Base-by-base conservation (phyloP, 2,888 invertebrate genomes). In the Scaptomyza tumidula region DNA sequence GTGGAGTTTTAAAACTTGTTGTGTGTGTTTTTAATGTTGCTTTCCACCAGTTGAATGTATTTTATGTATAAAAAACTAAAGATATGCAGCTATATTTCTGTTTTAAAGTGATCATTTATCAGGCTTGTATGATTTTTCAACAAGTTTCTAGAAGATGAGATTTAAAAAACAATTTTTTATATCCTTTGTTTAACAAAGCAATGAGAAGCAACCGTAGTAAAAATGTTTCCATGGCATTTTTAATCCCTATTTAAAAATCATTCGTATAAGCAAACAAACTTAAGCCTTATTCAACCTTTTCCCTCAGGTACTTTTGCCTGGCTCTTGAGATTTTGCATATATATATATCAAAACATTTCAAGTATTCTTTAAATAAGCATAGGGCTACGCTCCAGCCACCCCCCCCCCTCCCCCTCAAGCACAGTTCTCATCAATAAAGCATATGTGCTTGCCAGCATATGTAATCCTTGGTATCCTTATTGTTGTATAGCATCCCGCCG, bases 21-120 rank as follows among this genome's bases (percentile, higher is more conserved):
- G 3, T 10, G 39, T 39, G 39, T 39, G 37, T 37, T 52, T 43
- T 13, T 1, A 5, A 31, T 16, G 4, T 2, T 0, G 14, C 4
- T 27, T 63, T 53, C 46, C 73, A 71, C 73, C 66, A 71, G 72
- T 71, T 70, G 69, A 71, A 63, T 69, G 24, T 24, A 24, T 24
- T 24, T 24, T 5, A 24, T 24, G 0, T 24, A 24, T 3, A 24
- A 24, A 24, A 24, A 24, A 24, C 24, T 24, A 24, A 24, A 24
- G 3, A 24, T 24, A 24, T 2, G 3, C 24, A 24, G 5, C 5
- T 24, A 13, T 35, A 35, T 35, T 35, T 13, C 33, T 10, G 10
- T 10, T 7, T 33, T 3, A 33, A 33, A 10, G 3, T 10, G 10
- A 33, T 10, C 2, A 33, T 7, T 33, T 33, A 1, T 33, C 33